These are phyloP conservation scores for Actinemys pallida DNA, from an alignment of 2,113 vertebrate genomes.

Conservation along the genomic window DNA sequence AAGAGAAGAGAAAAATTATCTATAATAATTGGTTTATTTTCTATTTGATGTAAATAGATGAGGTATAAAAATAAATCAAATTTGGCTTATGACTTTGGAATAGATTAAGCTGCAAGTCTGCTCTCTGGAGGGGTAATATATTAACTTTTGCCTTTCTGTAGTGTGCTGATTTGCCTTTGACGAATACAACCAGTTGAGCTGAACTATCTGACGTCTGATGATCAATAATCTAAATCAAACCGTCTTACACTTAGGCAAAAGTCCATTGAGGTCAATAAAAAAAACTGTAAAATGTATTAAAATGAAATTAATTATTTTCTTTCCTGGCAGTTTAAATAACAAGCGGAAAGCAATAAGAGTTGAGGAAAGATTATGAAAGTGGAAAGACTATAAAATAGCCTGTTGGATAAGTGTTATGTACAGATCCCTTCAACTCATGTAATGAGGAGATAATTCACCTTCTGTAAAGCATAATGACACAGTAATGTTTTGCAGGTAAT, in stretches of 20 bases:
- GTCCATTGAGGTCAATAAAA: background rate
- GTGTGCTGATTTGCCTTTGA: background rate
- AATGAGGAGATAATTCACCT: background rate
- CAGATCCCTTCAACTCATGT: background rate
- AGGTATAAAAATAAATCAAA: background rate
- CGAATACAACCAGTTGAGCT: background rate
- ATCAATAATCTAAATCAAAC: background rate
- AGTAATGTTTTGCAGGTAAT: background rate
- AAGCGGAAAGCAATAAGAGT: background rate
- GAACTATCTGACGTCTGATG: background rate
- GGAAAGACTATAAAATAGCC: background rate
- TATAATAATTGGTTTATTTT: background rate
- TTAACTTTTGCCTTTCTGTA: background rate
- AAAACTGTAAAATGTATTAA: conserved; percentile 1
- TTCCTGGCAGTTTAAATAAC: background rate
- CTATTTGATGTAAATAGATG: background rate
- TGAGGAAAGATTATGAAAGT: background rate
- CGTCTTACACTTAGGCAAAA: background rate
- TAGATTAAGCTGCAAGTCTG: background rate
- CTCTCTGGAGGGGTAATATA: background rate
- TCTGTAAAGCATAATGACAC: background rate
- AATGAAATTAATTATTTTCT: conserved; percentile 3
- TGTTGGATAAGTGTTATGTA: background rate
- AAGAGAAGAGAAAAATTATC: background rate
- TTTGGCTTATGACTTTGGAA: background rate